phyloP scores from a whole-genome alignment of 30 jellyfish, hydroid and myxozoan genomes.

The Hydra vulgaris region DNA sequence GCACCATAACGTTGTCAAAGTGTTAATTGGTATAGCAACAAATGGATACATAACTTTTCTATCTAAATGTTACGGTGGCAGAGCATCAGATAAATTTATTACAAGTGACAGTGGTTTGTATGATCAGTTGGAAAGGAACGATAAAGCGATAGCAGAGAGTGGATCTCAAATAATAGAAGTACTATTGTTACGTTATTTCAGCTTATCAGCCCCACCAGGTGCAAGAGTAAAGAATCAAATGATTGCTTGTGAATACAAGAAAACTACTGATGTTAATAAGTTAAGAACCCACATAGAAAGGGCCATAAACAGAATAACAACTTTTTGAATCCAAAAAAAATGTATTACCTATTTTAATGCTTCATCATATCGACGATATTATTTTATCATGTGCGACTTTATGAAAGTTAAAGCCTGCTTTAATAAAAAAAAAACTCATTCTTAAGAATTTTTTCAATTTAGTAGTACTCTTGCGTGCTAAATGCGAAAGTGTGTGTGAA shows the following conservation, averaged over 20 bases:
- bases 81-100: constrained; percentile 36
- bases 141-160: constrained; percentile 46
- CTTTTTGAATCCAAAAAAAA: constrained; percentile 33
- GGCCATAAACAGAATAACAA: constrained; percentile 36
- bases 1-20: constrained; percentile 32
- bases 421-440: constrained; percentile 6
- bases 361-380: constrained; percentile 49
- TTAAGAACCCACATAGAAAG: too few species aligned
- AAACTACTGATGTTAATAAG: constrained; percentile 38
- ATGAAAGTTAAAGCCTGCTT: constrained; percentile 24
- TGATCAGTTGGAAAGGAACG: constrained; percentile 29
- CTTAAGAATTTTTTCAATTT: too few species aligned
- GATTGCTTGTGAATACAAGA: constrained; percentile 39
- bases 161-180: constrained; percentile 43
- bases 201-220: constrained; percentile 55
- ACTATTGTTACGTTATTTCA: constrained; percentile 21
- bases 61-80: constrained; percentile 40
- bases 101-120: constrained; percentile 37
- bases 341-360: constrained; percentile 31
- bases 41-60: constrained; percentile 31
- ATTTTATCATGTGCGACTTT: constrained; percentile 34
- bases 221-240: constrained; percentile 45
- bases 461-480: too few species aligned
- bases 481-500: too few species aligned
- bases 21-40: constrained; percentile 36